Conservation (phyloP, 2,113 vertebrate genomes). For the Manacus vitellinus region DNA sequence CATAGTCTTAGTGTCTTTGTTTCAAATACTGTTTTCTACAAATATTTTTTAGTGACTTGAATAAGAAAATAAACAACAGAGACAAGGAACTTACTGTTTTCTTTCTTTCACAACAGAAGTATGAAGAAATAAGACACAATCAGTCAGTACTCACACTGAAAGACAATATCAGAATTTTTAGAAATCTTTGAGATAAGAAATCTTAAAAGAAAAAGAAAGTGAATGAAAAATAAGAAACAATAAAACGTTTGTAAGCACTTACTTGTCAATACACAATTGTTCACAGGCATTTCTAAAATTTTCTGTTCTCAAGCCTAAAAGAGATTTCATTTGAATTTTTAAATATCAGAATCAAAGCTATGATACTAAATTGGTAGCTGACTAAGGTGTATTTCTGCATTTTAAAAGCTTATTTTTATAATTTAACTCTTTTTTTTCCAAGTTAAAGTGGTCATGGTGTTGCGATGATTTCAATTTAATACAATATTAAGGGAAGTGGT, state of each 20-base stretch:
- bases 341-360: neutral
- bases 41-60: neutral
- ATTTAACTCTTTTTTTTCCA: neutral
- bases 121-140: neutral
- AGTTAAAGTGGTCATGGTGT: neutral
- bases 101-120: neutral
- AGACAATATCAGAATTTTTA: neutral
- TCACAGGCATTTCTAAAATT: neutral
- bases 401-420: neutral
- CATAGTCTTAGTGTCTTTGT: neutral
- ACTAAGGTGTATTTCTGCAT: neutral
- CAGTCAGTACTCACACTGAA: neutral
- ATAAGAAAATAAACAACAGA: neutral
- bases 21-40: neutral
- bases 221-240: neutral
- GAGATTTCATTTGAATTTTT: neutral
- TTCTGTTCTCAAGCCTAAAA: neutral
- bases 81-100: neutral
- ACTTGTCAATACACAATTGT: neutral
- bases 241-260: neutral
- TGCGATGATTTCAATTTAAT: neutral
- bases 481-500: neutral
- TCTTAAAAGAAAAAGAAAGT: neutral
- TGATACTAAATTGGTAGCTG: neutral
- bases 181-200: neutral